Evolutionary conservation across 2,888 invertebrate genomes (phyloP).

Genomic region (Drosophila dives): DNA sequence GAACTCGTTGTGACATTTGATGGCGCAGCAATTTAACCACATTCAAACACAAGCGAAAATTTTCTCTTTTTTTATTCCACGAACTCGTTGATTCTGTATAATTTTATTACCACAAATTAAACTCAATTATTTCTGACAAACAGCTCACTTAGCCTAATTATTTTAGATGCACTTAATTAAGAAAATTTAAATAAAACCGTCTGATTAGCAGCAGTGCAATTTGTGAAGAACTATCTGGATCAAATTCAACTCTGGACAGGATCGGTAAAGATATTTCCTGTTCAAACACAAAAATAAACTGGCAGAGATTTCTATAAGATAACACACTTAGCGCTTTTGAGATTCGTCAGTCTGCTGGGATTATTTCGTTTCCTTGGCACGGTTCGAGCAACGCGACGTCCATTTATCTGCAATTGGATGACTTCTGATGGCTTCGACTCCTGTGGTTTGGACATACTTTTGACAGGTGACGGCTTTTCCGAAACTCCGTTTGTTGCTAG

Average conservation of each 20-base stretch:
- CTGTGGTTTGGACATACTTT: background rate
- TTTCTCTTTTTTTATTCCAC: background rate
- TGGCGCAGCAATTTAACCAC: constrained; percentile 10
- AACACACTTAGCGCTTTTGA: background rate
- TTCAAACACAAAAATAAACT: background rate
- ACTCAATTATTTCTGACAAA: background rate
- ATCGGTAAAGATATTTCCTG: too few species aligned
- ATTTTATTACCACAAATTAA: background rate
- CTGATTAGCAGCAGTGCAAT: background rate
- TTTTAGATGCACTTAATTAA: background rate
- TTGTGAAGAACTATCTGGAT: background rate
- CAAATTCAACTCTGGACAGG: background rate
- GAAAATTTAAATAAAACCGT: background rate
- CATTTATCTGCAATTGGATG: background rate
- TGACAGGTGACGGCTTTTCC: background rate
- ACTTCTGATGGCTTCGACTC: background rate
- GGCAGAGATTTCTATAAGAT: background rate
- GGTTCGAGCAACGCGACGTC: background rate
- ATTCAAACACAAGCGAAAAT: background rate
- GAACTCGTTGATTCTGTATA: background rate
- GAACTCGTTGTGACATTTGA: constrained; percentile 9
- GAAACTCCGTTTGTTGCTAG: background rate
- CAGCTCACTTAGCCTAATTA: background rate
- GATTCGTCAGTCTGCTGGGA: background rate
- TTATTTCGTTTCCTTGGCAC: background rate